phyloP scores from a whole-genome alignment of 2,888 invertebrate species.

The Muscina levida region DNA sequence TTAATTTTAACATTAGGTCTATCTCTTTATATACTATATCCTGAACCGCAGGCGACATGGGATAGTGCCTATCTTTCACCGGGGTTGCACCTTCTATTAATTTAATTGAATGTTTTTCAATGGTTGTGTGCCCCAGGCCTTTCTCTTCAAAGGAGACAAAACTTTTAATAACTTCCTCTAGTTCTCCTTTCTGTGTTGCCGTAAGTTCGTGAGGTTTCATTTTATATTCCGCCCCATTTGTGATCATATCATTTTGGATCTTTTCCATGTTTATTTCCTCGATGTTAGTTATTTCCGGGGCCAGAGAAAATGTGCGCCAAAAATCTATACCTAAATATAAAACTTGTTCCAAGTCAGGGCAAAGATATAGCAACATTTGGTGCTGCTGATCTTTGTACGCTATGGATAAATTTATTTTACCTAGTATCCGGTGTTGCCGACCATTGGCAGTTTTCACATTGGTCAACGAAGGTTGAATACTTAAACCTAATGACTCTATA shows the following conservation, averaged over 20 bases:
- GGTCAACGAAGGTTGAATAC: not conserved
- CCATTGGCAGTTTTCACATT: no score
- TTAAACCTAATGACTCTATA: not conserved
- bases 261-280: not conserved
- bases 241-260: not conserved
- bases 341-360: no score
- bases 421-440: conserved; percentile 2
- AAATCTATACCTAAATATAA: no score
- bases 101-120: not conserved
- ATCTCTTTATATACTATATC: no score
- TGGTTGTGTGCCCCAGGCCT: not conserved
- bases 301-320: no score
- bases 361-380: no score
- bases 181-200: not conserved
- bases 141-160: not conserved
- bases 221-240: not conserved
- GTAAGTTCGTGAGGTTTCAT: conserved; percentile 15
- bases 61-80: conserved; percentile 60
- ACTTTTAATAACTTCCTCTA: not conserved
- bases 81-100: conserved; percentile 21
- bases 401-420: conserved; percentile 15
- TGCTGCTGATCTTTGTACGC: conserved; percentile 12
- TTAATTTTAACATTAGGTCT: conserved; percentile 38
- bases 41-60: conserved; percentile 27
- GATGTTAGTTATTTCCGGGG: not conserved